These are phyloP conservation scores for Pocillopora grandis DNA, from an alignment of 92 coral and sea anemone genomes.

Conservation along the genomic window DNA sequence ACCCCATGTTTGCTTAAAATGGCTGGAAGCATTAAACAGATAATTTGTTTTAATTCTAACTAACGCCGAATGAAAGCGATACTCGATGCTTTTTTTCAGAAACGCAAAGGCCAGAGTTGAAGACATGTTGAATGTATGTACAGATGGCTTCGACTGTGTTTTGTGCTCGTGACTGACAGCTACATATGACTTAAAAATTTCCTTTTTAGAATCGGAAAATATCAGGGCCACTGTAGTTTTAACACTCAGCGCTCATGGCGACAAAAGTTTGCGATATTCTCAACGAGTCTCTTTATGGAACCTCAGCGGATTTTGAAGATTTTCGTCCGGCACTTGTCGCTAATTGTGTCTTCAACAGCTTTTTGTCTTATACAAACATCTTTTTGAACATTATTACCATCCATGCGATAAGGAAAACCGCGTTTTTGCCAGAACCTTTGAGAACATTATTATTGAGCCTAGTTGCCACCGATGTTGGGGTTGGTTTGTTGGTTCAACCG, in stretches of 20 bases:
- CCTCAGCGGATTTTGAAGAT: neutral
- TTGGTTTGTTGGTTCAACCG: neutral
- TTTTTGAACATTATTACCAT: neutral
- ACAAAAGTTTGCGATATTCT: neutral
- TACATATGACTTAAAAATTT: no score
- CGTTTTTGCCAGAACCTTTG: neutral
- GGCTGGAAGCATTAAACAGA: no score
- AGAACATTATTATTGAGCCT: neutral
- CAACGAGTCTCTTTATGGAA: neutral
- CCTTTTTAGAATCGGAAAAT: no score
- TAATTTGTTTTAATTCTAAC: no score
- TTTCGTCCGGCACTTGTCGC: neutral
- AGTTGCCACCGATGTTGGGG: neutral
- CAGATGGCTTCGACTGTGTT: no score
- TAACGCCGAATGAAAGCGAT: no score
- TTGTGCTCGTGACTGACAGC: no score
- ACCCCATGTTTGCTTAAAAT: no score
- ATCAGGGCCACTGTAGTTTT: no score
- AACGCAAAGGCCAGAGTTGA: no score
- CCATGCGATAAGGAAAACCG: neutral
- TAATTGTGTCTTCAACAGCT: neutral
- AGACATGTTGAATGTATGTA: no score
- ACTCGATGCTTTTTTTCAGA: no score
- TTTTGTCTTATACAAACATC: neutral
- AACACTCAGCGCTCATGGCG: neutral